phyloP scores from a whole-genome alignment of 2,113 vertebrate genomes.

The Synodontis membranacea region DNA sequence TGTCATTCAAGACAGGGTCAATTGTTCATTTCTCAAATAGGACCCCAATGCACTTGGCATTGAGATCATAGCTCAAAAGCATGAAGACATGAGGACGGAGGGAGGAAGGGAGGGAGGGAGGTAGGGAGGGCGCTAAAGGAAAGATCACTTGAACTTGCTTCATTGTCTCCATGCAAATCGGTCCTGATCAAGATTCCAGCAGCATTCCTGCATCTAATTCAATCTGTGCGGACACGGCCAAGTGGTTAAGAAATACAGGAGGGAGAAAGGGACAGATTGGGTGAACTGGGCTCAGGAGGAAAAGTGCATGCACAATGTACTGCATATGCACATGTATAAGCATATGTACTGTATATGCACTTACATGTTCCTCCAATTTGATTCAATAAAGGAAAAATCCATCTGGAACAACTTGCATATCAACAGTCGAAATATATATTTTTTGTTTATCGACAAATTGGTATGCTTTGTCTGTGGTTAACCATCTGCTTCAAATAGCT shows the following conservation, averaged over 20 bases:
- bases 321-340: background rate
- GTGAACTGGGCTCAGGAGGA: background rate
- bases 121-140: constrained; percentile 50
- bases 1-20: constrained; percentile 56
- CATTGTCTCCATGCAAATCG: constrained; percentile 79
- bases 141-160: constrained; percentile 68
- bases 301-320: background rate
- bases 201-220: constrained; percentile 67
- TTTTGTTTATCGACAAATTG: background rate
- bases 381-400: background rate
- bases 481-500: background rate
- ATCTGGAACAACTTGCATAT: background rate
- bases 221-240: constrained; percentile 57
- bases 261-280: background rate
- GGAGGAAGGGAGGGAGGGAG: constrained; percentile 37
- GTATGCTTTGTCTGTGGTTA: background rate
- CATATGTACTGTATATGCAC: background rate
- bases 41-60: constrained; percentile 56
- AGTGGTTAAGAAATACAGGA: constrained; percentile 33
- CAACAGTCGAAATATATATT: background rate
- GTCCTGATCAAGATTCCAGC: constrained; percentile 75
- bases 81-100: constrained; percentile 53
- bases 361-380: background rate
- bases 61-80: constrained; percentile 54
- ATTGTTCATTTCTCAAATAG: constrained; percentile 54